Conservation (phyloP, 2,888 invertebrate genomes). For the Ennomos quercinarius region DNA sequence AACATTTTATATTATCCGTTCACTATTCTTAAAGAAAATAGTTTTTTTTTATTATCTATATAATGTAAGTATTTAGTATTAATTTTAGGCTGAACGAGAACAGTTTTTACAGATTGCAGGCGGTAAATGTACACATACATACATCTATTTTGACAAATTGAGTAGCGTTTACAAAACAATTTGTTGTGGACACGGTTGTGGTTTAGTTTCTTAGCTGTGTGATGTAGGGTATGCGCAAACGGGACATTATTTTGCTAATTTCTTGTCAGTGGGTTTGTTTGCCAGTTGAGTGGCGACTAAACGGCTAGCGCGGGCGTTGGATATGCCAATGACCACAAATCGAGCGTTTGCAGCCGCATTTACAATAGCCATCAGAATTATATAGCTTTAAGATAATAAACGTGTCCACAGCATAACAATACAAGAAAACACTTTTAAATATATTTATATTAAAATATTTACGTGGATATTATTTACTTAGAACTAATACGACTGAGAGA, state of each 20-base stretch:
- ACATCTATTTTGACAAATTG: conserved; percentile 60
- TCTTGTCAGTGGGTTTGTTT: neutral
- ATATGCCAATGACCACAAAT: conserved; percentile 1
- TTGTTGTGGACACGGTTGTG: conserved; percentile 42
- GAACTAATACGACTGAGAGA: conserved; percentile 78
- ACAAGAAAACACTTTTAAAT: conserved; percentile 62
- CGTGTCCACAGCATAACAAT: conserved; percentile 43
- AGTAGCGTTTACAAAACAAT: conserved; percentile 65
- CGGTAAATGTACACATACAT: conserved; percentile 69
- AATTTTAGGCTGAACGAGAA: conserved; percentile 73
- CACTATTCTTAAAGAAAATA: conserved; percentile 78
- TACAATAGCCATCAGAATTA: neutral
- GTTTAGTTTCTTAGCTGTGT: neutral
- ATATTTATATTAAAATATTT: conserved; percentile 61
- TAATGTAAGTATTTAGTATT: conserved; percentile 54
- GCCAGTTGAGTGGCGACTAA: neutral
- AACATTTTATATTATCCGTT: conserved; percentile 73
- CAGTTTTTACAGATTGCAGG: conserved; percentile 67
- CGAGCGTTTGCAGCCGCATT: neutral
- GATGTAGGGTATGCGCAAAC: neutral
- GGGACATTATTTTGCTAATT: no score
- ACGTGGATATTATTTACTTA: conserved; percentile 59
- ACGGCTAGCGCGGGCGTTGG: neutral
- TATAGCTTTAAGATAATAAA: conserved; percentile 12
- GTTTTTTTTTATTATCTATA: conserved; percentile 62